Evolutionary conservation across 2,888 invertebrate genomes (phyloP).

Genomic region (Chloromyia formosa): DNA sequence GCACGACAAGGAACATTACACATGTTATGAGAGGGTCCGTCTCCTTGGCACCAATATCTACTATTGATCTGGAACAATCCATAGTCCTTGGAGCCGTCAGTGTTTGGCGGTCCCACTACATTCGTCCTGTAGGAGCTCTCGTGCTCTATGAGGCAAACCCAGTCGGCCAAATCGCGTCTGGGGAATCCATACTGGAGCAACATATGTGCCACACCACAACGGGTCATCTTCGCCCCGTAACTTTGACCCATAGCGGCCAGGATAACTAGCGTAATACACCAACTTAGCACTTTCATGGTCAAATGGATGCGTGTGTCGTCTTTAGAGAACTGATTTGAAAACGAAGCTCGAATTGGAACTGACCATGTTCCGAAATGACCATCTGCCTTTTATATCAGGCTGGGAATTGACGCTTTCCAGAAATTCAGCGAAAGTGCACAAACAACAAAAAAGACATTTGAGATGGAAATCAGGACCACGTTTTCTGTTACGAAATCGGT

Average conservation of each 20-base stretch:
- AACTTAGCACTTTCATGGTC: conserved; percentile 2
- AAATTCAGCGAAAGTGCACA: conserved; percentile 36
- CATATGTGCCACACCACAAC: conserved; percentile 57
- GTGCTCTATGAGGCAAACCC: conserved; percentile 67
- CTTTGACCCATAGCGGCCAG: neutral
- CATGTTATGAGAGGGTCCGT: conserved; percentile 55
- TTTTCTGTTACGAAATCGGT: neutral
- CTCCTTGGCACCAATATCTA: conserved; percentile 60
- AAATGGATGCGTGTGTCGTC: neutral
- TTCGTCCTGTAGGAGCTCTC: conserved; percentile 67
- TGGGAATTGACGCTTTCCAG: neutral
- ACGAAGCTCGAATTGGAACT: conserved; percentile 2
- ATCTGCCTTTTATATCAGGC: conserved; percentile 30
- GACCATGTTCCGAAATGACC: neutral
- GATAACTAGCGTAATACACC: neutral
- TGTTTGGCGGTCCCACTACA: conserved; percentile 64
- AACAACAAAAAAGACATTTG: conserved; percentile 8
- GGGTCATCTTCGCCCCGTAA: conserved; percentile 45
- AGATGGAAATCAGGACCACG: conserved; percentile 3
- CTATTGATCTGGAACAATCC: conserved; percentile 63
- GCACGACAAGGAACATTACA: conserved; percentile 59
- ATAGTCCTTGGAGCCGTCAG: conserved; percentile 65
- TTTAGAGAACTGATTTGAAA: neutral
- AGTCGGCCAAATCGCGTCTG: conserved; percentile 56
- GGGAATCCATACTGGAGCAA: conserved; percentile 56